phyloP scores from a whole-genome alignment of 2,888 invertebrate genomes.

The Dryocosmus kuriphilus region DNA sequence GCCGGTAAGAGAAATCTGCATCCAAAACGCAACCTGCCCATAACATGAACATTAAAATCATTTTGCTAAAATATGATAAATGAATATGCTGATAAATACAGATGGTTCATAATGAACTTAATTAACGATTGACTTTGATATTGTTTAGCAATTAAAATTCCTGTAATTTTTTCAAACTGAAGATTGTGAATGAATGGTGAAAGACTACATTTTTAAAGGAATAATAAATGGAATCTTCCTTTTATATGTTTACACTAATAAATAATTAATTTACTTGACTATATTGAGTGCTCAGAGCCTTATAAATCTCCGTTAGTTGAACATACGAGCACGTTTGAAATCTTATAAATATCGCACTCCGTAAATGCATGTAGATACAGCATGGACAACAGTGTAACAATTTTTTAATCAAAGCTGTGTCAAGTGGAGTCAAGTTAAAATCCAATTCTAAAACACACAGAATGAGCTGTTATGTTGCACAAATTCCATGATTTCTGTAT shows the following conservation, averaged over 20 bases:
- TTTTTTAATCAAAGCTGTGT: constrained; percentile 11
- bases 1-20: no score
- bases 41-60: no score
- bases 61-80: no score
- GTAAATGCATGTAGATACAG: not conserved
- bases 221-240: not conserved
- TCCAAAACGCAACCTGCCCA: no score
- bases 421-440: constrained; percentile 16
- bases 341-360: not conserved
- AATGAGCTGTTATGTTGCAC: not conserved
- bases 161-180: not conserved
- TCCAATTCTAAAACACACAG: not conserved
- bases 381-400: not conserved
- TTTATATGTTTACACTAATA: not conserved
- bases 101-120: not conserved
- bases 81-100: not conserved
- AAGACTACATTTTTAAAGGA: not conserved
- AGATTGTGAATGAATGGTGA: not conserved
- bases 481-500: not conserved
- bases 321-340: not conserved
- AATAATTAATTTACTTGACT: constrained; percentile 6
- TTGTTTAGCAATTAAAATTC: not conserved
- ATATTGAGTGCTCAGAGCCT: not conserved
- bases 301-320: not conserved
- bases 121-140: not conserved